Evolutionary conservation across 1,140 invertebrate genomes (phyloP).

Genomic region (Platorchestia sp.): DNA sequence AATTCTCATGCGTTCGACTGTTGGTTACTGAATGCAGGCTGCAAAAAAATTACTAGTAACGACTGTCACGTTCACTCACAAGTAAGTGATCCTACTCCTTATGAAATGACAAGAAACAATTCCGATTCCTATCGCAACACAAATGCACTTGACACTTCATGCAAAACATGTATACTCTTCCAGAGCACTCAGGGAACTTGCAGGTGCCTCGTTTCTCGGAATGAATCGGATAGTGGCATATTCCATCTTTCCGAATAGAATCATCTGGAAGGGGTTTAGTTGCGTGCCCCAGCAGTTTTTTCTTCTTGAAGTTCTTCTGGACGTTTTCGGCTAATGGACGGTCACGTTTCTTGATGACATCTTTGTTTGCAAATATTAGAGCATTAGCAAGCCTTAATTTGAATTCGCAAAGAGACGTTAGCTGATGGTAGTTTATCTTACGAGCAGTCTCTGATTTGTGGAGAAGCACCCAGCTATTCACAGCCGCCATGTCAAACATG

Average conservation of each 20-base stretch:
- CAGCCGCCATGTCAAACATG: neutral
- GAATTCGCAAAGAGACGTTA: constrained; percentile 5
- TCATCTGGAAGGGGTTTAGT: constrained; percentile 44
- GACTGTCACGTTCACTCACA: neutral
- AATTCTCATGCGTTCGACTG: neutral
- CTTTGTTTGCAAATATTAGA: neutral
- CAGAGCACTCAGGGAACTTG: constrained; percentile 27
- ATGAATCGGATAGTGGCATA: neutral
- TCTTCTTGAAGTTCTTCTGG: constrained; percentile 16
- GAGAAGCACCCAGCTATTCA: neutral
- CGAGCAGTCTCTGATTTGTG: neutral
- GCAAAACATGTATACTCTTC: constrained; percentile 49
- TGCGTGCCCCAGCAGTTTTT: constrained; percentile 38
- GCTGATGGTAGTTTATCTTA: neutral
- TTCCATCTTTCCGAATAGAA: constrained; percentile 23
- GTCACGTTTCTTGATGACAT: neutral
- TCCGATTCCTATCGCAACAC: constrained; percentile 52
- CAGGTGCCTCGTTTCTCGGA: constrained; percentile 11
- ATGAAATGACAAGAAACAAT: constrained; percentile 42
- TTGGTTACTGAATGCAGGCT: neutral
- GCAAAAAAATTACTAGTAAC: neutral
- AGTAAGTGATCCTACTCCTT: too few relatives aligned
- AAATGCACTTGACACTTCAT: constrained; percentile 54
- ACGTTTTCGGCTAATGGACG: neutral
- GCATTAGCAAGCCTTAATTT: constrained; percentile 1